A percentile compares a stretch with the other conserved stretches of the same genome.
These are phyloP conservation scores for Pocillopora verrucosa DNA, from an alignment of 64 coral and sea anemone species.

Conservation along the genomic window DNA sequence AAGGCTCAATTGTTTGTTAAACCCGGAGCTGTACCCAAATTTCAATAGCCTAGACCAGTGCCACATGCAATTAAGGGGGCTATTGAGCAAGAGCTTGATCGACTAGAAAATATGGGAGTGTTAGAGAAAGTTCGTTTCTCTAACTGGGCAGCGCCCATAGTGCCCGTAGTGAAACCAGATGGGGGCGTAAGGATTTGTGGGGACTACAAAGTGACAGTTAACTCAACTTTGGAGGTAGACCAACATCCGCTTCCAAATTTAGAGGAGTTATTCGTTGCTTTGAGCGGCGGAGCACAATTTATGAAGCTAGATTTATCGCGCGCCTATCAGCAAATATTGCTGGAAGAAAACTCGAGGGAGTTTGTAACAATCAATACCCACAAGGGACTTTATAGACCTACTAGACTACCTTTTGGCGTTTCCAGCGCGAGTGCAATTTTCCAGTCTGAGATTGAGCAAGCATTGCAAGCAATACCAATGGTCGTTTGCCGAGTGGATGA, in stretches of 20 bases:
- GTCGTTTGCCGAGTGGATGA: slow-evolving; percentile 48
- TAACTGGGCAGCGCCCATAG: slow-evolving; percentile 17
- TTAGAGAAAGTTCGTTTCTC: neutral
- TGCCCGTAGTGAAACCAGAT: slow-evolving; percentile 11
- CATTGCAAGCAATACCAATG: slow-evolving; percentile 29
- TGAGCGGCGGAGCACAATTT: slow-evolving; percentile 50
- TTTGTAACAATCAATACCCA: slow-evolving; percentile 37
- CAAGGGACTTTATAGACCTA: slow-evolving; percentile 22
- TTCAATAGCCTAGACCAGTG: neutral
- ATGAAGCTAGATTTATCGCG: slow-evolving; percentile 49
- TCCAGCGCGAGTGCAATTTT: slow-evolving; percentile 38
- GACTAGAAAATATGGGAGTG: neutral
- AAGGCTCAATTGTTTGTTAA: slow-evolving; percentile 2
- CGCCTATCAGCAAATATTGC: slow-evolving; percentile 26
- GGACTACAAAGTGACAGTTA: slow-evolving; percentile 12
- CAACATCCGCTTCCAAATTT: too few species aligned
- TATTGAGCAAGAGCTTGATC: neutral
- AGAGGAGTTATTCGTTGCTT: slow-evolving; percentile 13
- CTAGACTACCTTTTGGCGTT: slow-evolving; percentile 33
- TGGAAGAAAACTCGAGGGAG: slow-evolving; percentile 17
- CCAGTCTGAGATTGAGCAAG: slow-evolving; percentile 55
- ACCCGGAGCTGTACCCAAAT: neutral
- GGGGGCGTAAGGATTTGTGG: neutral
- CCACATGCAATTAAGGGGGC: neutral
- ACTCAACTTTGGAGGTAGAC: neutral